phyloP scores from a whole-genome alignment of 2,113 vertebrate genomes.

The Paramormyrops kingsleyae region DNA sequence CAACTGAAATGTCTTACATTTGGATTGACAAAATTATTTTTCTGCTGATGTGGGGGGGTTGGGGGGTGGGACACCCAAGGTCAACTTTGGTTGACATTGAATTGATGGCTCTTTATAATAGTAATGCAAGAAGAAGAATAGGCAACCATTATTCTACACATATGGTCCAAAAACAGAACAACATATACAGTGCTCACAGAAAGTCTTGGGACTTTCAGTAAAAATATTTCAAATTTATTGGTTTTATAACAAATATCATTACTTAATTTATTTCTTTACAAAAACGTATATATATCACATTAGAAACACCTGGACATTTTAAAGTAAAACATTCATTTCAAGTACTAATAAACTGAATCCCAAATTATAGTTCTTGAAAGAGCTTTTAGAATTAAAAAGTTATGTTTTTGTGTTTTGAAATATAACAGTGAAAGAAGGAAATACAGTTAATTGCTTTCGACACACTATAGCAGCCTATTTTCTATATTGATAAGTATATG shows the following conservation, averaged over 20 bases:
- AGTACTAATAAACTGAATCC: too few relatives aligned
- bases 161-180: neutral
- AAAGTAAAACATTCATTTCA: neutral
- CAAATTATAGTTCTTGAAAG: neutral
- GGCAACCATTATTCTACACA: too few relatives aligned
- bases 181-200: neutral
- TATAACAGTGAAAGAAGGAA: neutral
- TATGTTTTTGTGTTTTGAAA: neutral
- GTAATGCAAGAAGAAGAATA: neutral
- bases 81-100: neutral
- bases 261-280: neutral
- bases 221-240: neutral
- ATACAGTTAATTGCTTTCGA: neutral
- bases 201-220: neutral
- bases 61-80: neutral
- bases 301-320: too few relatives aligned
- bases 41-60: neutral
- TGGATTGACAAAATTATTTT: neutral
- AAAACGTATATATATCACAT: neutral
- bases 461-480: neutral
- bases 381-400: neutral
- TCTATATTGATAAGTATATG: neutral
- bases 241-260: neutral
- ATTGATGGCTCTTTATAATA: neutral
- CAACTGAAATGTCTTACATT: neutral